These are phyloP conservation scores for Centrocercus urophasianus DNA, from an alignment of 2,113 vertebrate species.

Conservation along the genomic window DNA sequence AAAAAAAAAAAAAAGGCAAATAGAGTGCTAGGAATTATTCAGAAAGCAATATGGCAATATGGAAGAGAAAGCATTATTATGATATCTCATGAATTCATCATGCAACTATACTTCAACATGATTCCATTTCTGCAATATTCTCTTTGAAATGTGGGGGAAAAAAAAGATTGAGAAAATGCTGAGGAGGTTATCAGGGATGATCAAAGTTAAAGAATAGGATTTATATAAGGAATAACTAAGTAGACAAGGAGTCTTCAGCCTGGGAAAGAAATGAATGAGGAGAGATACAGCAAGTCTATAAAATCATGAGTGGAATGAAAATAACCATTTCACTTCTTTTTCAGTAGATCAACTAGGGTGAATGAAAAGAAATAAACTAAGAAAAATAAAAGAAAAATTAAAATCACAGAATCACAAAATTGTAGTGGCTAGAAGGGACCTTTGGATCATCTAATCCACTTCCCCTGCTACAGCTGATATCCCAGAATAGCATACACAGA, in stretches of 20 bases:
- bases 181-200: background rate
- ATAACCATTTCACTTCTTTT: background rate
- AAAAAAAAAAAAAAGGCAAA: background rate
- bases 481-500: background rate
- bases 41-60: background rate
- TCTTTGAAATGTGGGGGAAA: background rate
- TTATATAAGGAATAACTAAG: background rate
- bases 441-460: too few species aligned
- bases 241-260: background rate
- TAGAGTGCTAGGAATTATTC: background rate
- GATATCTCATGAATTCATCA: background rate
- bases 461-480: background rate
- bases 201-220: background rate
- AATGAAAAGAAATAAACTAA: background rate
- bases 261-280: background rate
- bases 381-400: background rate
- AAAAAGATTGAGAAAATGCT: background rate
- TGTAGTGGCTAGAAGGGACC: too few species aligned
- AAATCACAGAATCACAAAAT: too few species aligned
- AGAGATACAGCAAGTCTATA: background rate
- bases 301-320: background rate
- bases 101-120: background rate
- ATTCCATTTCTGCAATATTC: background rate
- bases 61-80: background rate
- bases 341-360: background rate